Evolutionary conservation across 2,113 vertebrate species (phyloP), one percentile per base, ranked within the genome.

Genomic region (Prolemur simus): DNA sequence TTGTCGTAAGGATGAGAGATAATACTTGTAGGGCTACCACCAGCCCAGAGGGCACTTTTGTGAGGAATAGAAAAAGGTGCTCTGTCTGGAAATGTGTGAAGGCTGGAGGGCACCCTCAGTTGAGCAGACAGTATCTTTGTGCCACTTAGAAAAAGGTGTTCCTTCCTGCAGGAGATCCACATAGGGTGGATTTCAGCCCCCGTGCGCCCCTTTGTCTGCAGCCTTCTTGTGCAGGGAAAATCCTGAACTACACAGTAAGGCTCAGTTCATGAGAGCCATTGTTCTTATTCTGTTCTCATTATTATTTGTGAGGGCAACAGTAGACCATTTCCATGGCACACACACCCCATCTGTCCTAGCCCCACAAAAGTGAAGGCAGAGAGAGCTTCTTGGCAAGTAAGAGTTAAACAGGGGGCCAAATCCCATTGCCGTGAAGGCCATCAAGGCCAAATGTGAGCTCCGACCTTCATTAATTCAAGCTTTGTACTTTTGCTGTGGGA

Each of bases 391-490:
- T 97, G 95, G 93, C 97, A 98, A 91, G 88, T 78, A 96, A 97
- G 91, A 95, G 95, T 96, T 91, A 95, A 98, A 96, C 83, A 91
- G 97, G 27, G 45, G 89, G 14, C 94, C 93, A 42, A 95, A 76
- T 90, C 64, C 97, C 92, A 82, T 95, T 97, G 96, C 97, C 97
- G 96, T 76, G 85, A 94, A 93, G 98, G 97, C 98, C 97, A 97
- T 97, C 87, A 96, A 98, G 98, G 98, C 98, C 98, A 98, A 98
- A 98, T 97, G 96, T 97, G 97, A 97, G 97, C 94, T 81, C 97
- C 77, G 98, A 99, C 98, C 98, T 99, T 99, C 98, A 98, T 98
- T 98, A 98, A 98, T 96, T 98, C 97, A 98, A 94, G 96, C 96
- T 98, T 98, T 97, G 97, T 97, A 97, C 97, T 98, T 98, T 97